Percentiles rank a stretch among this genome's conserved stretches.
Evolutionary conservation across 2,797 vertebrate genomes (phyloP).

Genomic region (Oreochromis grahami): DNA sequence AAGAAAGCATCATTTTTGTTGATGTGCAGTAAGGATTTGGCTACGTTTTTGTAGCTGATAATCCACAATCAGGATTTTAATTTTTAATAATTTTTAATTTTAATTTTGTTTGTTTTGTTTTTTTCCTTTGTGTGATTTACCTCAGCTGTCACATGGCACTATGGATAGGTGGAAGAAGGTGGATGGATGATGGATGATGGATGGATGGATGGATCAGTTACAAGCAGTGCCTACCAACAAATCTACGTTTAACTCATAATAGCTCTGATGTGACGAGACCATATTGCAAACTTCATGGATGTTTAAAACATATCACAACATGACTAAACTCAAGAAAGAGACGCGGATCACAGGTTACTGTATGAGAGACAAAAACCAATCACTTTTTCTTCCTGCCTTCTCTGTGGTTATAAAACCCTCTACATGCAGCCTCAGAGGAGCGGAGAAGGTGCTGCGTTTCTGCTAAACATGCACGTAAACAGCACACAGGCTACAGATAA

Average conservation of each 20-base stretch:
- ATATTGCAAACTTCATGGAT: neutral
- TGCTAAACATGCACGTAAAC: neutral
- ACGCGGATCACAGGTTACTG: neutral
- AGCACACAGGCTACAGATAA: neutral
- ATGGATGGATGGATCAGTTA: neutral
- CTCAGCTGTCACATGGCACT: neutral
- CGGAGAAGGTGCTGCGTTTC: neutral
- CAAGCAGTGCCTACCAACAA: neutral
- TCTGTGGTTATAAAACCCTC: neutral
- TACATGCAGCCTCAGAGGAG: neutral
- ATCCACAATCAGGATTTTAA: too few species aligned
- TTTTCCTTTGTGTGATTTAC: neutral
- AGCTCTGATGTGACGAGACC: neutral
- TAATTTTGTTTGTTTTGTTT: rapidly evolving
- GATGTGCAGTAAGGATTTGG: neutral
- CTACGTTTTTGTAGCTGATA: neutral
- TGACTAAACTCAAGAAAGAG: neutral
- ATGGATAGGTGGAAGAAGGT: neutral
- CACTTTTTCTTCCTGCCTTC: neutral
- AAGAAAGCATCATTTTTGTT: rapidly evolving
- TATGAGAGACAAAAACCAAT: neutral
- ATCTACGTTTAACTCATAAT: neutral
- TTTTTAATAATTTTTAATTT: too few species aligned
- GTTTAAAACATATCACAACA: neutral
- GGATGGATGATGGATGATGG: too few species aligned